phyloP scores from a whole-genome alignment of 2,888 invertebrate species.

The Auanema freiburgensis region DNA sequence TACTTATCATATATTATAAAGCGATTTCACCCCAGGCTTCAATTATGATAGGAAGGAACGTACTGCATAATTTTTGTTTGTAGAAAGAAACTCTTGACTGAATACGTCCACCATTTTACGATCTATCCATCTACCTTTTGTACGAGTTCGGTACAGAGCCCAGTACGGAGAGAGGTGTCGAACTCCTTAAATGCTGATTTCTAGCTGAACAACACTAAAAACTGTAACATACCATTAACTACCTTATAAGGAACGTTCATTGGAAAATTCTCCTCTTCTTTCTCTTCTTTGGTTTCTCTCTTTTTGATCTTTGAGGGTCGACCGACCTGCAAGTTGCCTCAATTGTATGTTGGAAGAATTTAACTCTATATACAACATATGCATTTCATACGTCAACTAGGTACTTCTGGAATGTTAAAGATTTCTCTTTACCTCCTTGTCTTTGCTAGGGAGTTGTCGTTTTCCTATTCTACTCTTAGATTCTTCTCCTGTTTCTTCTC shows the following conservation, averaged over 20 bases:
- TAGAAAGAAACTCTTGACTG: constrained; percentile 51
- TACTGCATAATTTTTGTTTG: constrained; percentile 56
- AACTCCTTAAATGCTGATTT: constrained; percentile 34
- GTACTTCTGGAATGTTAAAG: background rate
- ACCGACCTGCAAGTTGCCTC: background rate
- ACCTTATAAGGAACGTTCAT: constrained; percentile 49
- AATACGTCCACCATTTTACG: constrained; percentile 57
- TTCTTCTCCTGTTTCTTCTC: background rate
- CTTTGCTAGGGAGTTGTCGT: background rate
- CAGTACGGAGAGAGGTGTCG: constrained; percentile 60
- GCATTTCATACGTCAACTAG: background rate
- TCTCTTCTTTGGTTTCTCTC: constrained; percentile 17
- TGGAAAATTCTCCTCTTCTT: constrained; percentile 39
- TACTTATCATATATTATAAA: background rate
- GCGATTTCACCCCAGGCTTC: background rate
- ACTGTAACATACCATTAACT: constrained; percentile 37
- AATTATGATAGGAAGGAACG: constrained; percentile 13
- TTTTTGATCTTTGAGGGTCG: constrained; percentile 14
- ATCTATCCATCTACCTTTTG: constrained; percentile 57
- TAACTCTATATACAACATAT: background rate
- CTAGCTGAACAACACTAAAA: background rate
- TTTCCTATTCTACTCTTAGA: background rate
- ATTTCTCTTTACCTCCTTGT: background rate
- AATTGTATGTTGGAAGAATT: background rate
- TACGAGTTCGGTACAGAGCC: constrained; percentile 48